phyloP scores from a whole-genome alignment of 1,140 invertebrate species.

The Rhynchophorus ferrugineus region DNA sequence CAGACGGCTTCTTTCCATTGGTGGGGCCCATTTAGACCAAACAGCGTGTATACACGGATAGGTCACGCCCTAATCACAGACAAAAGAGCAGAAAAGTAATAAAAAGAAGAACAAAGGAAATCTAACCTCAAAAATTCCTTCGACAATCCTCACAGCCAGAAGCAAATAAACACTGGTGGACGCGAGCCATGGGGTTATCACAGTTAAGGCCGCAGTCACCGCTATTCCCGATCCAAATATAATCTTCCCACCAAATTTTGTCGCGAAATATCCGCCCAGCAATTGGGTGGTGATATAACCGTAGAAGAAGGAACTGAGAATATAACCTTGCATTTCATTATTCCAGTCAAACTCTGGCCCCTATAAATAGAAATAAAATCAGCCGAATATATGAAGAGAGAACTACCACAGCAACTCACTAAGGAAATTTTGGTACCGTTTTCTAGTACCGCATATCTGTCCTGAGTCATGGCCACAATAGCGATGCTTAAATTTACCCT shows the following conservation, averaged over 20 bases:
- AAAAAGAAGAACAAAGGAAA: too few relatives aligned
- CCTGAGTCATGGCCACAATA: constrained; percentile 79
- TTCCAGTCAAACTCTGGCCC: constrained; percentile 71
- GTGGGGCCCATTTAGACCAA: constrained; percentile 82
- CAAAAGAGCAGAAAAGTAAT: too few relatives aligned
- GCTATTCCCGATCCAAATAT: constrained; percentile 76
- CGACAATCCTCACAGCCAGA: constrained; percentile 70
- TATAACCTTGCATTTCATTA: constrained; percentile 65
- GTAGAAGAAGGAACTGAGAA: constrained; percentile 83
- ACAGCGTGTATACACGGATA: constrained; percentile 85
- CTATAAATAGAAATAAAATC: constrained; percentile 17
- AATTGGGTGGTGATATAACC: constrained; percentile 69
- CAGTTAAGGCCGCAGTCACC: constrained; percentile 68
- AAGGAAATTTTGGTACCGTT: constrained; percentile 30
- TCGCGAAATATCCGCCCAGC: constrained; percentile 48
- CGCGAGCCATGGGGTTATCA: constrained; percentile 73
- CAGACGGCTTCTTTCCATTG: constrained; percentile 69
- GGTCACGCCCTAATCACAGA: constrained; percentile 68
- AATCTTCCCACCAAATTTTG: constrained; percentile 51
- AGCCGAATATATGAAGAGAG: not conserved
- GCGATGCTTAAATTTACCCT: constrained; percentile 83
- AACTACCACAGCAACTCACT: constrained; percentile 1
- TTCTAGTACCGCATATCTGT: constrained; percentile 46
- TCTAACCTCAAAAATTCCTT: constrained; percentile 88
- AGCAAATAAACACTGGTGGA: constrained; percentile 62